Base-by-base conservation (phyloP, 2,888 invertebrate genomes). In the Cantharis rufa region DNA sequence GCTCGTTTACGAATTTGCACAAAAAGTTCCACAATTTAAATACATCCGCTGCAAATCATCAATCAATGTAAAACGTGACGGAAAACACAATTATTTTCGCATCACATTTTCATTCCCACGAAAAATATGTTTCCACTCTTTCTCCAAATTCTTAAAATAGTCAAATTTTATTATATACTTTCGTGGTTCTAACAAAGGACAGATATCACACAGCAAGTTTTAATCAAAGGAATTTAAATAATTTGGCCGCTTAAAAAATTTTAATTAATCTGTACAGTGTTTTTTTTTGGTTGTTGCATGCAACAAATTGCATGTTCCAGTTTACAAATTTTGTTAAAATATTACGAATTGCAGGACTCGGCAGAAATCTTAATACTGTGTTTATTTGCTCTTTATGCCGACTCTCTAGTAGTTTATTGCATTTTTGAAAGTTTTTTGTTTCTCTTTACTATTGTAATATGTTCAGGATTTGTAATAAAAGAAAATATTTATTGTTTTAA, bases 21-120 rank as follows among this genome's bases (percentile, higher is more conserved):
- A 77, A 74, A 73, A 32, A 69, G 21, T 7, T 16, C 18, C 62
- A 27, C 32, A 69, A 75, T 78, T 78, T 78, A 78, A 78, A 78
- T 73, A 73, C 72, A 75, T 70, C 72, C 70, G 75, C 64, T 71
- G 73, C 63, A 75, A 75, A 78, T 75, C 78, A 78, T 78, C 75
- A 78, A 78, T 78, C 78, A 78, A 72, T 71, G 78, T 69, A 72
- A 75, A 73, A 72, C 78, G 75, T 72, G 72, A 78, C 73, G 72
- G 78, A 78, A 78, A 78, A 75, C 75, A 78, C 75, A 78, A 78
- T 78, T 78, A 78, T 78, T 78, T 78, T 74, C 75, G 64, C 75
- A 78, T 78, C 78, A 78, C 75, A 75, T 75, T 78, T 77, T 75
- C 74, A 74, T 75, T 77, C 77, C 74, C 72, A 74, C 72, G 48